phyloP scores from a whole-genome alignment of 2,888 invertebrate genomes.

The Stratiomys singularior region DNA sequence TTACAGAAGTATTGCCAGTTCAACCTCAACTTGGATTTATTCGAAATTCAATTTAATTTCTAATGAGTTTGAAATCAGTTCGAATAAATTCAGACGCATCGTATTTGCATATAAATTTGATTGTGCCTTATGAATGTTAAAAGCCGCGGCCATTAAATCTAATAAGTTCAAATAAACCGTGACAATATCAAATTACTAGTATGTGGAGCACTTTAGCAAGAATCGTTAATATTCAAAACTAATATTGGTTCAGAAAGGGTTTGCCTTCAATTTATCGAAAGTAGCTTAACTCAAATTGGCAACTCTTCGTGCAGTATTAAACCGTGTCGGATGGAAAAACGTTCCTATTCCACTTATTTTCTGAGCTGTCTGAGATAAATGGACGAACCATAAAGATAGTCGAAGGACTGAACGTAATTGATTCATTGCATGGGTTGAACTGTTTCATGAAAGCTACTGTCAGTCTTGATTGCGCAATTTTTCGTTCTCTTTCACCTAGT shows the following conservation, averaged over 20 bases:
- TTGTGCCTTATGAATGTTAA: too few species aligned
- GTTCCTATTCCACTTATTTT: background rate
- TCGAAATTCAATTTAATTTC: too few species aligned
- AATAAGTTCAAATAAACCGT: too few species aligned
- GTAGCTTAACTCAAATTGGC: background rate
- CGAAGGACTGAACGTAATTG: conserved; percentile 40
- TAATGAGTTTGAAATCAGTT: too few species aligned
- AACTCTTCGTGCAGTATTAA: background rate
- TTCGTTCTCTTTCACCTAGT: conserved; percentile 5
- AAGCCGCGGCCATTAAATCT: too few species aligned
- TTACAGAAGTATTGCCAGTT: background rate
- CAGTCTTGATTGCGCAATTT: conserved; percentile 39
- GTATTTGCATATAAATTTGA: too few species aligned
- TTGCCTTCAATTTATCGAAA: too few species aligned
- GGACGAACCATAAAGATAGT: conserved; percentile 19
- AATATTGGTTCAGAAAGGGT: too few species aligned
- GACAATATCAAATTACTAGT: too few species aligned
- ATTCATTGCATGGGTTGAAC: conserved; percentile 40
- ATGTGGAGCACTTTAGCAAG: too few species aligned
- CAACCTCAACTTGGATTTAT: background rate
- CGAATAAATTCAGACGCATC: too few species aligned
- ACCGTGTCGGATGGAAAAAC: background rate
- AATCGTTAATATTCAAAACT: too few species aligned
- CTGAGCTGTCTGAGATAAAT: conserved; percentile 16
- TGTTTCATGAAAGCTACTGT: conserved; percentile 27